Evolutionary conservation across 2,113 vertebrate genomes (phyloP).

Genomic region (Columba janthina): DNA sequence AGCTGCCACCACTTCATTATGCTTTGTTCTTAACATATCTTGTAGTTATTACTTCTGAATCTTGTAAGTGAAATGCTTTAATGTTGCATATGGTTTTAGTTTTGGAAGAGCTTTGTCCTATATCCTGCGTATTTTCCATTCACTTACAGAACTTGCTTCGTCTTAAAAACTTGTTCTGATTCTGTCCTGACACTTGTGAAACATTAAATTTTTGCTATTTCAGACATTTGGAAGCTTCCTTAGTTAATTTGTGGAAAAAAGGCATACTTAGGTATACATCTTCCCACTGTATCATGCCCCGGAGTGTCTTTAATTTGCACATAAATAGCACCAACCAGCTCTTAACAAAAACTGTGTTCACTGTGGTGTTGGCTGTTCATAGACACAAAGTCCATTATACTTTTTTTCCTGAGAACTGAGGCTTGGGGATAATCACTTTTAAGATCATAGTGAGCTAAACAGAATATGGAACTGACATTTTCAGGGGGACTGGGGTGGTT

Average conservation of each 20-base stretch:
- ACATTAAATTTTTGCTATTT: constrained; percentile 64
- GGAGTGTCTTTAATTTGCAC: neutral
- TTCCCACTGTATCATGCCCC: neutral
- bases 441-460: neutral
- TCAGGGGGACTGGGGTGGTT: neutral
- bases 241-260: constrained; percentile 6
- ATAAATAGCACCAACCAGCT: neutral
- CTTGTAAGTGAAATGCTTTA: constrained; percentile 54
- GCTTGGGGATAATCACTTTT: neutral
- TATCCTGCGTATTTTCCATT: constrained; percentile 60
- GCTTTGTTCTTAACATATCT: constrained; percentile 42
- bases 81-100: constrained; percentile 19
- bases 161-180: constrained; percentile 54
- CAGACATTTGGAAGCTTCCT: constrained; percentile 24
- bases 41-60: constrained; percentile 36
- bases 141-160: constrained; percentile 31
- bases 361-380: neutral
- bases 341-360: neutral
- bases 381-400: neutral
- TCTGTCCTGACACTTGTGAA: constrained; percentile 57
- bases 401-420: neutral
- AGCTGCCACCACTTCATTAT: neutral
- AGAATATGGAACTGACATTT: neutral
- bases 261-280: neutral
- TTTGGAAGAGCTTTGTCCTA: constrained; percentile 32